phyloP scores from a whole-genome alignment of 2,888 invertebrate species.

The Chromoteleia sp. region DNA sequence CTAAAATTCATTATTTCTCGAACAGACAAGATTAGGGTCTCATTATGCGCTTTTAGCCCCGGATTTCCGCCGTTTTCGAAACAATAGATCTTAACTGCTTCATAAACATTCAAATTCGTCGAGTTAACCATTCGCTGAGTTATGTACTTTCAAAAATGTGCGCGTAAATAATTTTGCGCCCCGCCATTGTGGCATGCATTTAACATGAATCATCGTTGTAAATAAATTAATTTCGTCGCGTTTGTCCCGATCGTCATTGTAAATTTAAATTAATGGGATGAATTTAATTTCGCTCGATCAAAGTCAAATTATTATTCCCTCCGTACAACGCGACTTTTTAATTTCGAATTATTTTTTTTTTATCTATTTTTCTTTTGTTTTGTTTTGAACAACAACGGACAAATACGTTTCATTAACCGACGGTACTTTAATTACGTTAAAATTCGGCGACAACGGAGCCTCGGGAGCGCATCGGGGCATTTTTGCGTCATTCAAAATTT shows the following conservation, averaged over 20 bases:
- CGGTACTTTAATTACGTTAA: constrained; percentile 3
- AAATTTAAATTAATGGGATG: constrained; percentile 52
- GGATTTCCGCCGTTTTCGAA: constrained; percentile 71
- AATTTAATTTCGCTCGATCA: constrained; percentile 46
- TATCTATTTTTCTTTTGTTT: too few relatives aligned
- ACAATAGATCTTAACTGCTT: constrained; percentile 71
- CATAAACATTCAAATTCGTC: constrained; percentile 69
- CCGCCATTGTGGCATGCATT: constrained; percentile 34
- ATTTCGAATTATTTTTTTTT: too few relatives aligned
- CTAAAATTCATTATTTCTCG: constrained; percentile 70
- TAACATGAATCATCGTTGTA: constrained; percentile 55
- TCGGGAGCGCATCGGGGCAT: neutral
- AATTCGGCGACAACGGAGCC: neutral
- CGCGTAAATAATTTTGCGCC: constrained; percentile 46
- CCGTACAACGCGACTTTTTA: constrained; percentile 8
- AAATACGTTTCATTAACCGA: constrained; percentile 26
- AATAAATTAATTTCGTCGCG: constrained; percentile 53
- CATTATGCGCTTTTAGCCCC: constrained; percentile 71
- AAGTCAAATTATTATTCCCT: constrained; percentile 43
- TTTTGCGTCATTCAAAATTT: neutral
- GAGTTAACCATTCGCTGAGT: constrained; percentile 56
- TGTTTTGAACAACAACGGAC: constrained; percentile 19
- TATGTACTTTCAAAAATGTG: constrained; percentile 51
- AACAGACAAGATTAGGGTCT: constrained; percentile 71
- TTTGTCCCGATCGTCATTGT: constrained; percentile 29